phyloP scores from a whole-genome alignment of 23 tunicate species.

The Halocynthia aurantium region DNA sequence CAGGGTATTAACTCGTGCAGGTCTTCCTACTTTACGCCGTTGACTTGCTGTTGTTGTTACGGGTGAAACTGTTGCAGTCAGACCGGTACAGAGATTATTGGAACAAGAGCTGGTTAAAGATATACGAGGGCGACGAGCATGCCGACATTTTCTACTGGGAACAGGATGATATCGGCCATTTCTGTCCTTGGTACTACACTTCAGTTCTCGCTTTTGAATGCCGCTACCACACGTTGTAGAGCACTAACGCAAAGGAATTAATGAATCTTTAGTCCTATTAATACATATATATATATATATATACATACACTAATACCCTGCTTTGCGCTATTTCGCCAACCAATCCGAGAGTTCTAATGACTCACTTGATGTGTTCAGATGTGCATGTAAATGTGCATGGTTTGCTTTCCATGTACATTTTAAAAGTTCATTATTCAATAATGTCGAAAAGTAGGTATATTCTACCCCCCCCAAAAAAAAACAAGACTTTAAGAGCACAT shows the following conservation, averaged over 20 bases:
- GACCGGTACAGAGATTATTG: slow-evolving; percentile 13
- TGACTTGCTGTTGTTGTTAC: slow-evolving; percentile 10
- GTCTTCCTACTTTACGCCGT: not conserved
- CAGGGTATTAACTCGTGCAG: not conserved
- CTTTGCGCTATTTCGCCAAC: too few species aligned
- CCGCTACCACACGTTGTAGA: slow-evolving; percentile 79
- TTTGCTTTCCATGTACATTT: too few species aligned
- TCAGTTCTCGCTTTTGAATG: slow-evolving; percentile 49
- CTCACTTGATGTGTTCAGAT: too few species aligned
- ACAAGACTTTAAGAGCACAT: too few species aligned
- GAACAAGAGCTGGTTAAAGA: slow-evolving; percentile 38
- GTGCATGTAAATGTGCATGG: too few species aligned
- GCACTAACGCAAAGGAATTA: slow-evolving; percentile 39
- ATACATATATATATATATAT: too few species aligned
- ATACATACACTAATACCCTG: too few species aligned
- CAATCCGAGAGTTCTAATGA: too few species aligned
- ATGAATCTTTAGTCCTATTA: too few species aligned
- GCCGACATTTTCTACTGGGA: slow-evolving; percentile 37
- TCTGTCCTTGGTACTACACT: slow-evolving; percentile 57
- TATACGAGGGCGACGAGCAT: slow-evolving; percentile 41
- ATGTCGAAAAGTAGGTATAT: too few species aligned
- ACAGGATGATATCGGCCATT: slow-evolving; percentile 65
- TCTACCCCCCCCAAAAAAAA: too few species aligned
- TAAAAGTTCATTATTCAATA: too few species aligned
- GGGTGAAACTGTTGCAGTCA: not conserved